These are phyloP conservation scores for Megaceryle torquata DNA, from an alignment of 2,113 vertebrate species.

Conservation along the genomic window DNA sequence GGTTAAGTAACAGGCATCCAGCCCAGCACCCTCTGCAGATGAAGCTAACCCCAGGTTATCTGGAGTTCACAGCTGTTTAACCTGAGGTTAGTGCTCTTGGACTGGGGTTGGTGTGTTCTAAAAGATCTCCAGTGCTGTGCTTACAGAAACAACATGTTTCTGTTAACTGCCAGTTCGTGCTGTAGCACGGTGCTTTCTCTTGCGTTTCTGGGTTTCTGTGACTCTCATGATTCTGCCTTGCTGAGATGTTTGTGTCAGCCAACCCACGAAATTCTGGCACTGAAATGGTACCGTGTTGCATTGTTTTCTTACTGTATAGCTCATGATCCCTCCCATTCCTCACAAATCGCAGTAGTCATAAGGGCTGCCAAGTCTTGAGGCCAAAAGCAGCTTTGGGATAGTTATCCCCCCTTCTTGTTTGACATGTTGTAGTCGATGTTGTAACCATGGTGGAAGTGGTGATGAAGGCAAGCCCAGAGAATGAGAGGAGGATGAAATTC, in stretches of 20 bases:
- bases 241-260: neutral
- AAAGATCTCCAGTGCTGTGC: neutral
- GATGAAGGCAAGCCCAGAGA: neutral
- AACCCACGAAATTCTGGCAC: neutral
- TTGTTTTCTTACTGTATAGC: neutral
- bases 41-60: neutral
- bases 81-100: neutral
- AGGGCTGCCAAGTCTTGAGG: neutral
- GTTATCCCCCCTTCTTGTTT: neutral
- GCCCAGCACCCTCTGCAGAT: neutral
- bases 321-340: neutral
- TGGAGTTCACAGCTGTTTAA: neutral
- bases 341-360: neutral
- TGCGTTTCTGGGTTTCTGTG: neutral
- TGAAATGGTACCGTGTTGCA: neutral
- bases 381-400: neutral
- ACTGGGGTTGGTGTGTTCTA: neutral
- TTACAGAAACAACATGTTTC: neutral
- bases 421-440: neutral
- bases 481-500: neutral
- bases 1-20: neutral
- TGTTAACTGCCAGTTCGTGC: neutral
- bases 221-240: neutral
- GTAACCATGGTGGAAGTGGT: neutral
- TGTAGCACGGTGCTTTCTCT: neutral